Base-by-base conservation (phyloP, 2,888 invertebrate species). In the Escarpia spicata region DNA sequence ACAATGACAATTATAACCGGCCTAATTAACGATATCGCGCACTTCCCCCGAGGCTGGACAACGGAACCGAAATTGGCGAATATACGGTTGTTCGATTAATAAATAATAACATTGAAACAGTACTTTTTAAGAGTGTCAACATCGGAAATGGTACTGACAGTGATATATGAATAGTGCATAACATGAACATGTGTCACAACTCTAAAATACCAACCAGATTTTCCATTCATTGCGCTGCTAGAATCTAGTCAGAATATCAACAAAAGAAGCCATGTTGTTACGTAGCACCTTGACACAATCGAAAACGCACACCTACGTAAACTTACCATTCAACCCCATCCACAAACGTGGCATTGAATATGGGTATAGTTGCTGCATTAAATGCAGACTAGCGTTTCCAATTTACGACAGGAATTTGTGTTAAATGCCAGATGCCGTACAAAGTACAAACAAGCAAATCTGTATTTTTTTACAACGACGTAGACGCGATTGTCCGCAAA, bases 231-330 rank as follows among this genome's bases (percentile, higher is more conserved):
- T 75, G 75, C 75, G 6, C 26, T 75, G 75, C 75, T 75, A 75
- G 75, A 75, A 75, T 75, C 19, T 75, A 75, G n/a, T 19, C n/a
- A 75, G 75, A 75, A 75, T 75, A 75, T 19, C n/a, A 75, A 75
- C 75, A 75, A 75, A 75, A 75, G 75, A 75, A 75, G 75, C 75
- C 75, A 75, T 75, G 75, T 75, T 75, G 75, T 75, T 75, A 75
- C 75, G 75, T 75, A 75, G 75, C 75, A 75, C 75, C 75, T 75
- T 75, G 75, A 75, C 75, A 75, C 75, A 75, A 75, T 75, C 75
- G 75, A 75, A 75, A 75, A 75, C n/a, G n/a, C 52, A 75, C 75
- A 75, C 19, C 6, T 19, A 26, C 75, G 52, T 26, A 26, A 75
- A 75, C 75, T 75, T 75, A 75, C 75, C 75, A 75, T 75, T n/a